Evolutionary conservation across 2,113 vertebrate genomes (phyloP), one percentile per base, ranked within the genome.

Genomic region (Calonectris borealis): DNA sequence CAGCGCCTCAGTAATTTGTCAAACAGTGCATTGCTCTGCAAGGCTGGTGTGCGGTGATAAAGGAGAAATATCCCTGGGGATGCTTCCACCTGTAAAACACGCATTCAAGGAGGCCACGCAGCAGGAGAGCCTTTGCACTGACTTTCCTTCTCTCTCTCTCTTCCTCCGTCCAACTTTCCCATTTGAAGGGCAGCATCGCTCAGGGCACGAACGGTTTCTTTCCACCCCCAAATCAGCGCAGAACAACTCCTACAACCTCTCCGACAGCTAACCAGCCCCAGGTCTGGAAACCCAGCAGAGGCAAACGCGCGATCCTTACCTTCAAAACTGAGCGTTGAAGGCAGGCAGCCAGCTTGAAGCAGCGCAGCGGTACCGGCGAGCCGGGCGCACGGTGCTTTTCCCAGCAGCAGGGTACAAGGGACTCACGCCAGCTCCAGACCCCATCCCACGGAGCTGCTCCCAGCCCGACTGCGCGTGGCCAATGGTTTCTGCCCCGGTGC

Each of bases 281-380:
- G 22, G 29, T 29, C 21, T 44, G 69, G 29, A 31, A 85, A 7
- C 27, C 2, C 32, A 38, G 38, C 8, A 5, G 38, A 36, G 49
- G 62, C 36, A 55, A 70, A 11, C 6, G 2, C 3, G 0, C 0
- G 0, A 10, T 52, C 52, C 78, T 83, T 78, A 93, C 88, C 90
- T 84, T 60, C 9, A 4, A 3, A 51, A 1, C 25, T 0, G 75
- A 0, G 1, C 1, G 8, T 2, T 9, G 75, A 10, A 36, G 0
- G 4, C 66, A 75, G 65, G 5, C 44, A 4, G 65, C 8, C 3
- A 2, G 34, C 40, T 38, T 2, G n/a, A 24, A 34, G 87, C 84
- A 12, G 61, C 91, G 24, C 40, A 3, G 58, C 26, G 1, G 20
- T 1, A 8, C 4, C 7, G 4, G 21, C 0, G 60, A 44, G 62